Evolutionary conservation across 2,888 invertebrate species (phyloP).

Genomic region (Sclerodermus sp.): DNA sequence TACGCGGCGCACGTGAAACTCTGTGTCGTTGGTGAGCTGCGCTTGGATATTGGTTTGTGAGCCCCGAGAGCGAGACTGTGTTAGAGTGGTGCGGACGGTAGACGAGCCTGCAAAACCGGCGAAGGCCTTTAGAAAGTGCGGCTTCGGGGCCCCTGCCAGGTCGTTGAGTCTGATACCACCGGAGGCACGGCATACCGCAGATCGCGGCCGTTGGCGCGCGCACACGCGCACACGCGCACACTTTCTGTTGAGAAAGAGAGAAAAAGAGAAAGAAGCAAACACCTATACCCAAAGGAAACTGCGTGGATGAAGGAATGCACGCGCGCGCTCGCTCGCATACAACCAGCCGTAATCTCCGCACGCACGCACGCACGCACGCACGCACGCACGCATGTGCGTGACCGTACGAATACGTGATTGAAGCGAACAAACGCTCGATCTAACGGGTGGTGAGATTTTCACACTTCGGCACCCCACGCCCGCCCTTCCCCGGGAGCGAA

Average conservation of each 20-base stretch:
- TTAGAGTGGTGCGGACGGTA: constrained; percentile 12
- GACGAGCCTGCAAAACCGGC: constrained; percentile 36
- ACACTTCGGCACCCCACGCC: too few relatives aligned
- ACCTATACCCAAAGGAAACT: background rate
- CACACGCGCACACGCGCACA: background rate
- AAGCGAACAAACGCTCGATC: background rate
- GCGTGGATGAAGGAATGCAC: background rate
- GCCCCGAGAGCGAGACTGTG: background rate
- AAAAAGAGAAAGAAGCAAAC: background rate
- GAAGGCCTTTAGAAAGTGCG: constrained; percentile 54
- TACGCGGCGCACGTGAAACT: constrained; percentile 15
- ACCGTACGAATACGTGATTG: constrained; percentile 1
- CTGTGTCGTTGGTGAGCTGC: background rate
- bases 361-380: constrained; percentile 6
- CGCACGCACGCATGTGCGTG: constrained; percentile 8
- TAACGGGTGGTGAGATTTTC: background rate
- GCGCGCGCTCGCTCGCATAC: background rate
- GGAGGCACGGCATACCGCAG: constrained; percentile 33
- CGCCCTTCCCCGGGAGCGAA: too few relatives aligned
- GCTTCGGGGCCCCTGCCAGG: constrained; percentile 38
- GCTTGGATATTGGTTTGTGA: background rate
- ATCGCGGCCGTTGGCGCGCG: constrained; percentile 21
- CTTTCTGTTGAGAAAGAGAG: background rate
- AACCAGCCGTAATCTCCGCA: too few relatives aligned
- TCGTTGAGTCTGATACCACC: constrained; percentile 44